Conservation (phyloP, 92 coral and sea anemone genomes). For the Nematostella vectensis region DNA sequence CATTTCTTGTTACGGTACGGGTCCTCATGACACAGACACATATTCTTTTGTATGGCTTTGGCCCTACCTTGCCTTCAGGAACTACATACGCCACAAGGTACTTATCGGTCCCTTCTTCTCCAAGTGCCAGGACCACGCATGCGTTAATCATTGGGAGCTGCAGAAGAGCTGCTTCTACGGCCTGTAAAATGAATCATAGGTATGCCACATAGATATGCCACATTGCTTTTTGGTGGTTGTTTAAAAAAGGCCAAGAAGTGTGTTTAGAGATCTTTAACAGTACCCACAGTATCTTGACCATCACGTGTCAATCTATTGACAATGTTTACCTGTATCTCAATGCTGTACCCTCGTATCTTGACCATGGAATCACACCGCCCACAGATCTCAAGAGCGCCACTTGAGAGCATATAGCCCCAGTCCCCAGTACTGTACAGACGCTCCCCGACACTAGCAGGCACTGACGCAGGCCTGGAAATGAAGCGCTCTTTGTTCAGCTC, state of each 20-base stretch:
- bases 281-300: too few species aligned
- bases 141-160: constrained; percentile 70
- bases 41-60: too few species aligned
- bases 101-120: constrained; percentile 76
- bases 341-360: constrained; percentile 83
- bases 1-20: too few species aligned
- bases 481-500: constrained; percentile 63
- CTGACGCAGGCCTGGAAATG: constrained; percentile 44
- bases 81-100: constrained; percentile 74
- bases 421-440: constrained; percentile 73
- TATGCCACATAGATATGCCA: too few species aligned
- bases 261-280: too few species aligned
- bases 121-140: constrained; percentile 57
- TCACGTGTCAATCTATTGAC: too few species aligned
- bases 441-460: constrained; percentile 52
- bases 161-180: constrained; percentile 84
- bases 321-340: constrained; percentile 67
- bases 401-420: constrained; percentile 82
- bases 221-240: too few species aligned
- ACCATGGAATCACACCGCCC: constrained; percentile 91
- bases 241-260: too few species aligned
- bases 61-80: constrained; percentile 74
- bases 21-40: too few species aligned
- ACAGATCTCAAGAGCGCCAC: constrained; percentile 72
- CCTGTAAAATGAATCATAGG: constrained; percentile 25